phyloP scores from a whole-genome alignment of 2,888 invertebrate species.

The Cephus spinipes region DNA sequence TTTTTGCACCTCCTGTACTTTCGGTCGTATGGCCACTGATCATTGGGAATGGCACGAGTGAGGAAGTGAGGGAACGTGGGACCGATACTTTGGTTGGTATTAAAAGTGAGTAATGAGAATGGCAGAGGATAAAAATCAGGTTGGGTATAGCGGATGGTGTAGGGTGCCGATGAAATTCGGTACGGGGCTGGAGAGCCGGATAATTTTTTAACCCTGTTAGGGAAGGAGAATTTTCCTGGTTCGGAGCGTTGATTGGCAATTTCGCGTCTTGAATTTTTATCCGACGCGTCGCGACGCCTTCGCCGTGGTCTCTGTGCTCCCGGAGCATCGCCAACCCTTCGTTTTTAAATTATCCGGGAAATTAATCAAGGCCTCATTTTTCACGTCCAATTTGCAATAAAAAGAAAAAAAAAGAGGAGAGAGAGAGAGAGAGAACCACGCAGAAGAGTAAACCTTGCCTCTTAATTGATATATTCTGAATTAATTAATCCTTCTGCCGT shows the following conservation, averaged over 20 bases:
- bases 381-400: constrained; percentile 68
- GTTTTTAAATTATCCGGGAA: constrained; percentile 67
- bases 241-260: constrained; percentile 63
- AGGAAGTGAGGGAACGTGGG: background rate
- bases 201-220: constrained; percentile 66
- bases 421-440: constrained; percentile 31
- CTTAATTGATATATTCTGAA: constrained; percentile 68
- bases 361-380: constrained; percentile 68
- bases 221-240: constrained; percentile 30
- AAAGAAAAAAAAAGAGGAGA: constrained; percentile 44
- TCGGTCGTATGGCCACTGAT: background rate
- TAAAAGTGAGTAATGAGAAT: background rate
- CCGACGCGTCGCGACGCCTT: constrained; percentile 39
- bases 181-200: constrained; percentile 40
- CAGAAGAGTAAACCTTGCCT: constrained; percentile 64
- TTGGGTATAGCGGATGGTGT: background rate
- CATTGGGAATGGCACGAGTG: background rate
- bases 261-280: constrained; percentile 67
- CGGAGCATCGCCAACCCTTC: constrained; percentile 56
- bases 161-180: constrained; percentile 58
- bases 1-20: background rate
- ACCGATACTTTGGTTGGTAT: background rate
- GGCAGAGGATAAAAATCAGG: background rate
- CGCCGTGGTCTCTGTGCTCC: background rate
- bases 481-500: constrained; percentile 63